Base-by-base conservation (phyloP, 2,113 vertebrate genomes). In the Fregata magnificens region DNA sequence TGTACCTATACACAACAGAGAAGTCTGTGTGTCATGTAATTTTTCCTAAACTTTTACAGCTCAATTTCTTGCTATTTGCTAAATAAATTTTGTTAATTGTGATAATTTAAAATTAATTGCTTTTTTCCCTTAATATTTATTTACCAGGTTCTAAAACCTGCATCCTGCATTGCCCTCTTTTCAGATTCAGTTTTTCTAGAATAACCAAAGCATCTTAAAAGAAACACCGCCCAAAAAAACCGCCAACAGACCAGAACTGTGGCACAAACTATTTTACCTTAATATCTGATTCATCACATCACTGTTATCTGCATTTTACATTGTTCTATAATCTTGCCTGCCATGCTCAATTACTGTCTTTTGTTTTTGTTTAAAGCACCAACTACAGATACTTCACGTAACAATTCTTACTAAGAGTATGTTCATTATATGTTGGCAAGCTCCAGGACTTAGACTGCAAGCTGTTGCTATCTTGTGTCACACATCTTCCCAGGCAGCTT, bases 181-280 rank as follows among this genome's bases (percentile, higher is more conserved):
- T 62, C 11, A 56, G 21, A 53, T 49, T 38, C n/a, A 26, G 1
- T 38, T 61, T 84, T 85, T 71, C 32, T 52, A 66, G 36, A 52
- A 58, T 85, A 6, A 32, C 36, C 16, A 49, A 61, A 32, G 53
- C 8, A 62, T 42, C 62, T 78, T 63, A n/a, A 55, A 77, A 69
- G 38, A 82, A 67, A n/a, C 14, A n/a, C 3, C 2, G 9, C 3
- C 14, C 9, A 52, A 59, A 61, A 38, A 42, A 2, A 0, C 2
- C 11, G 16, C 10, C 29, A 53, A 21, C 25, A 67, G 34, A 76
- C 1, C 28, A 32, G 10, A 58, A 58, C 16, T 66, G 13, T 45
- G 19, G 38, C 38, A 66, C 10, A 59, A 52, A 13, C 2, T 62
- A 11, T 40, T 81, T 81, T 38, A 21, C 63, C 22, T 53, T 44